phyloP scores from a whole-genome alignment of 2,797 vertebrate genomes.

The Halcyon leucocephala region DNA sequence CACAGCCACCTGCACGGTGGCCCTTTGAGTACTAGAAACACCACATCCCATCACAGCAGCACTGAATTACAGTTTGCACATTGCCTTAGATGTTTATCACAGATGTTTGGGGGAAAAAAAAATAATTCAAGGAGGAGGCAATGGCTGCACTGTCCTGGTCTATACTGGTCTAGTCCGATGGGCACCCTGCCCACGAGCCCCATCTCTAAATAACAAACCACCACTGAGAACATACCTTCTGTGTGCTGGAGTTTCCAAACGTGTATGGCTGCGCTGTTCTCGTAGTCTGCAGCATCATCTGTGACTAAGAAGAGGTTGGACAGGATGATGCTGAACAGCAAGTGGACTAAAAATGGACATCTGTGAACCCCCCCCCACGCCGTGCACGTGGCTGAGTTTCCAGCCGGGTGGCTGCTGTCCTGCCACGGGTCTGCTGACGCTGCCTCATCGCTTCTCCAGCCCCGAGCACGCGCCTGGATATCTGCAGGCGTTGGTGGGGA shows the following conservation, averaged over 20 bases:
- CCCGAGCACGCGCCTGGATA: neutral
- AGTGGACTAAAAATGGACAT: neutral
- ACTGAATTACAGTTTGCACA: neutral
- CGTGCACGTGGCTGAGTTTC: neutral
- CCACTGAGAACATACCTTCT: neutral
- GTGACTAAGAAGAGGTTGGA: neutral
- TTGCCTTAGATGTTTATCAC: neutral
- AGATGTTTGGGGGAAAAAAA: rapidly evolving
- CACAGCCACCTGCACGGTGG: neutral
- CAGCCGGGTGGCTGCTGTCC: neutral
- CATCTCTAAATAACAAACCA: neutral
- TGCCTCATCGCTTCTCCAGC: neutral
- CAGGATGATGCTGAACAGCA: neutral
- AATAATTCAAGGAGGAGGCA: rapidly evolving
- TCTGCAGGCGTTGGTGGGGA: neutral
- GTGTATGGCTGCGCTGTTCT: constrained; percentile 60
- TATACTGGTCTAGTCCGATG: rapidly evolving
- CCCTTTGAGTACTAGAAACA: neutral
- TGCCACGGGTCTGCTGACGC: neutral
- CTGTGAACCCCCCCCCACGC: neutral
- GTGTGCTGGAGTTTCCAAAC: constrained; percentile 54
- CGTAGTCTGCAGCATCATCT: constrained; percentile 50
- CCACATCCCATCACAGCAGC: rapidly evolving
- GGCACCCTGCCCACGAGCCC: neutral
- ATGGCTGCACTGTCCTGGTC: neutral